phyloP scores from a whole-genome alignment of 2,888 invertebrate species.

The Beris chalybata region DNA sequence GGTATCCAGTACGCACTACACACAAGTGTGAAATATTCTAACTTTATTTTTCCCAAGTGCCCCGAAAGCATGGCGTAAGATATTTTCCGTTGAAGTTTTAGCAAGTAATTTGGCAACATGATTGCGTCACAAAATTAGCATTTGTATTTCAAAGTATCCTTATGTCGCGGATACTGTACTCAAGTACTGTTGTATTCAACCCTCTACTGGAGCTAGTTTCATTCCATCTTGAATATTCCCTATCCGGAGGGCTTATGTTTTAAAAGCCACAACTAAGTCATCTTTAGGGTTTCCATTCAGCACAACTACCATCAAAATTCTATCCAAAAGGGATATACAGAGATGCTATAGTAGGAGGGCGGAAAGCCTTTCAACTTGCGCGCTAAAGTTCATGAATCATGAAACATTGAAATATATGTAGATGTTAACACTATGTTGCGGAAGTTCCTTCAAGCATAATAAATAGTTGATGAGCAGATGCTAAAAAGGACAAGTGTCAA shows the following conservation, averaged over 20 bases:
- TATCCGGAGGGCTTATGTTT: slow-evolving; percentile 10
- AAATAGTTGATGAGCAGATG: slow-evolving; percentile 29
- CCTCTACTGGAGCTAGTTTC: slow-evolving; percentile 16
- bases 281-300: slow-evolving; percentile 1
- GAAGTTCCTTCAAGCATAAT: slow-evolving; percentile 30
- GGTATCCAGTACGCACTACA: no score
- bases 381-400: slow-evolving; percentile 27
- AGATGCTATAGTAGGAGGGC: no score
- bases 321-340: no score
- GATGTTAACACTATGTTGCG: slow-evolving; percentile 30
- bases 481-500: slow-evolving; percentile 30
- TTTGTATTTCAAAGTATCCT: slow-evolving; percentile 18
- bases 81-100: slow-evolving; percentile 3
- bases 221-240: slow-evolving; percentile 4
- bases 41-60: no score
- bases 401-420: slow-evolving; percentile 23
- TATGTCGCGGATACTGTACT: slow-evolving; percentile 1
- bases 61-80: not conserved
- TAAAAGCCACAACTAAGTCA: slow-evolving; percentile 24
- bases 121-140: slow-evolving; percentile 28
- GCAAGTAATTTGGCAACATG: slow-evolving; percentile 28
- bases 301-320: no score
- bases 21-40: no score
- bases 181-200: not conserved
- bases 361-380: slow-evolving; percentile 12